Evolutionary conservation across 2,888 invertebrate species (phyloP), one percentile per base, ranked within the genome.

Genomic region (Marronus borbonicus): DNA sequence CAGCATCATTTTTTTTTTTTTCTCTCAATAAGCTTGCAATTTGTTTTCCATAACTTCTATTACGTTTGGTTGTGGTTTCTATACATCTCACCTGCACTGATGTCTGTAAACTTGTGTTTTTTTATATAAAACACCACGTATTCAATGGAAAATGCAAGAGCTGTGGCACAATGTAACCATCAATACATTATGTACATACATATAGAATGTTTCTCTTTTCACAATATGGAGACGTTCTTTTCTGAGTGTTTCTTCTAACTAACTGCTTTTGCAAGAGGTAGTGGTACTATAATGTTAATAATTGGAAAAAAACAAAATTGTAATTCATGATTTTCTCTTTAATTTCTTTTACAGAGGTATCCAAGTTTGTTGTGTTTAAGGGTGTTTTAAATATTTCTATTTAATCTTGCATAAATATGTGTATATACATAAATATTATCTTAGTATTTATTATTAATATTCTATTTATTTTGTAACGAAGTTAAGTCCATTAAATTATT

Each of bases 211-310:
- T 55, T 5, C 31, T 5, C 64, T 28, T 68, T 39, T 58, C 20
- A 24, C 58, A 49, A 69, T 31, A 76, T 36, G 10, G 52, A 64
- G n/a, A 44, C 52, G 31, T 69, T 68, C 62, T 58, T n/a, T 55
- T 69, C 20, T 66, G 44, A 24, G 50, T 64, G 28, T 24, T 55
- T 28, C 64, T 65, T 75, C 62, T 58, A 31, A 31, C 5, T 77
- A 77, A 77, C 62, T 62, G 76, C 76, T 77, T 77, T 28, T 60
- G 62, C 69, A 77, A 77, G 60, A 70, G 70, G 76, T 77, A 68
- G 69, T 77, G 76, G 76, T 77, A 69, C 69, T 60, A 69, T 20
- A 49, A 76, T 14, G 55, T n/a, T 55, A 8, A 20, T 55, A 17
- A 12, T 55, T 17, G 4, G 55, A 14, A n/a, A 3, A 20, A 39